Percentiles rank a stretch among this genome's conserved stretches.
Conservation (phyloP, 2,113 vertebrate species). For the Gasterosteus nipponicus region DNA sequence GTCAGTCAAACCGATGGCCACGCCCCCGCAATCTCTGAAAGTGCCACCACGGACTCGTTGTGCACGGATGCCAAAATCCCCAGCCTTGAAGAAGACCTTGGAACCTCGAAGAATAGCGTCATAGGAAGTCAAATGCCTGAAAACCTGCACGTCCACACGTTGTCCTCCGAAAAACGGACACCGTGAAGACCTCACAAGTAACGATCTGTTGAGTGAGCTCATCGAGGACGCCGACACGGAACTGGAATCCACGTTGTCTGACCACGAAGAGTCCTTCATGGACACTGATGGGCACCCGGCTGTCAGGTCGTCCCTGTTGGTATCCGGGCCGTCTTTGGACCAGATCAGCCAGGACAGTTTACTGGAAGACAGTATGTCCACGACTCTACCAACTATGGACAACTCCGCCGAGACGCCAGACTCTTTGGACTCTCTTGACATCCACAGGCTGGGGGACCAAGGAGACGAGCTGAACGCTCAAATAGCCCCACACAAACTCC, state of each 20-base stretch:
- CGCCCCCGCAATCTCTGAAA: constrained; percentile 47
- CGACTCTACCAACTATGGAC: constrained; percentile 79
- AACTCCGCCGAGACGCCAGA: constrained; percentile 88
- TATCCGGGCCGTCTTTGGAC: constrained; percentile 84
- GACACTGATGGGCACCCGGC: constrained; percentile 50
- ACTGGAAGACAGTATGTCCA: constrained; percentile 87
- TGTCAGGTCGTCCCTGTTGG: constrained; percentile 67
- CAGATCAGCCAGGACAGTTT: constrained; percentile 92
- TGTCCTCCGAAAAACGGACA: constrained; percentile 55
- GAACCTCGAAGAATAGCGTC: constrained; percentile 45
- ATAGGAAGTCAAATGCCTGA: constrained; percentile 69
- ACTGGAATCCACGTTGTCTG: constrained; percentile 67
- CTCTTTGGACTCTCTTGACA: constrained; percentile 91
- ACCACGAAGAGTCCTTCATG: constrained; percentile 84
- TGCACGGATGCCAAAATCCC: constrained; percentile 81
- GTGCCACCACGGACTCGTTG: constrained; percentile 66
- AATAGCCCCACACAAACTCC: constrained; percentile 82
- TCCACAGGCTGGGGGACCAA: constrained; percentile 82
- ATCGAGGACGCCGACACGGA: constrained; percentile 74
- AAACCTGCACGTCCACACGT: constrained; percentile 38
- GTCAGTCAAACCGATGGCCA: constrained; percentile 61
- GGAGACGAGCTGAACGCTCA: constrained; percentile 66
- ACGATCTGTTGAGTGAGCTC: constrained; percentile 72
- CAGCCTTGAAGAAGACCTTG: constrained; percentile 63
- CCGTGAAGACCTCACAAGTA: constrained; percentile 72